Conservation (phyloP, 1,140 invertebrate genomes). For the Lycorma delicatula region DNA sequence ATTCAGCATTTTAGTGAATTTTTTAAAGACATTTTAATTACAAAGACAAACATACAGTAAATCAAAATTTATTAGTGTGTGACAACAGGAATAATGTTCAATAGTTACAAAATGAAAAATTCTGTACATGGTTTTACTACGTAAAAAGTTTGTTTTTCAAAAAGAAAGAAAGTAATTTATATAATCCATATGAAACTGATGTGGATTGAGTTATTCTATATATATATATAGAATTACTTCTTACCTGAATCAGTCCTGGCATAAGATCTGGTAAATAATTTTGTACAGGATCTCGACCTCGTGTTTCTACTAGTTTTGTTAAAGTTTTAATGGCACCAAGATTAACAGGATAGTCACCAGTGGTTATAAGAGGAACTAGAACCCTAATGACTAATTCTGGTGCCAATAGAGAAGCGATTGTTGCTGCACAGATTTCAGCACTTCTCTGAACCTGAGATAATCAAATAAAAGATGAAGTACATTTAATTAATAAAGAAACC, state of each 20-base stretch:
- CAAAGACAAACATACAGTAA: too few species aligned
- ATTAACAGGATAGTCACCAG: conserved; percentile 74
- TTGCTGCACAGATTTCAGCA: conserved; percentile 16
- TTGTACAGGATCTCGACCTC: conserved; percentile 57
- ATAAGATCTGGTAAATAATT: conserved; percentile 69
- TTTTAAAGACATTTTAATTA: too few species aligned
- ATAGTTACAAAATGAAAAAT: too few species aligned
- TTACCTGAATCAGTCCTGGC: conserved; percentile 77
- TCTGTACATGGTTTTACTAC: too few species aligned
- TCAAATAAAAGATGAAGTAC: neutral
- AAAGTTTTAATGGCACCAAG: conserved; percentile 90
- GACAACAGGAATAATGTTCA: too few species aligned
- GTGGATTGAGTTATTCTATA: neutral
- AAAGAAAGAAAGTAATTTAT: neutral
- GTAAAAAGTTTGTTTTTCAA: too few species aligned
- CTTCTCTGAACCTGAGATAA: conserved; percentile 8
- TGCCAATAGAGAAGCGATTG: conserved; percentile 13
- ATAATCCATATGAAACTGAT: neutral
- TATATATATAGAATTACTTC: neutral
- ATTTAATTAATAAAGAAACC: too few species aligned
- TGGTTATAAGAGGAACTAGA: conserved; percentile 73
- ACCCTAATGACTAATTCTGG: conserved; percentile 35
- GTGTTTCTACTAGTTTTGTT: conserved; percentile 64
- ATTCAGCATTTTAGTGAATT: too few species aligned
- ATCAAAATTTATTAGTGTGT: too few species aligned